phyloP scores from a whole-genome alignment of 2,113 vertebrate genomes.

The Deroptyus accipitrinus region DNA sequence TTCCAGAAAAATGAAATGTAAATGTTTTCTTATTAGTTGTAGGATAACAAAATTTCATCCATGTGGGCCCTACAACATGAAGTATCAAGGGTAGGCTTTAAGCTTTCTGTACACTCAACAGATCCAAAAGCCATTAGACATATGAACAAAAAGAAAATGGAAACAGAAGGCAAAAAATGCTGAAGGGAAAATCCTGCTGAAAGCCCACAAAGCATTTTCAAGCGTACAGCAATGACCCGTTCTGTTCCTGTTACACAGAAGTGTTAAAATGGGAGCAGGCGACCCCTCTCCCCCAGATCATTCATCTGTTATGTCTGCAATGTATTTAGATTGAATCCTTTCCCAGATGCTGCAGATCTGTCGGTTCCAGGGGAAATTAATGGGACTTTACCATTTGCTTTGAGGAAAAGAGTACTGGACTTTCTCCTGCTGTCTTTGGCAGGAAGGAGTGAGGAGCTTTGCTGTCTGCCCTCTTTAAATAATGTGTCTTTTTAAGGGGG shows the following conservation, averaged over 20 bases:
- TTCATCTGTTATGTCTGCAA: background rate
- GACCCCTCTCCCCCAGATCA: background rate
- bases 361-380: slow-evolving; percentile 35
- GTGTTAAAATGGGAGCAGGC: slow-evolving; percentile 25
- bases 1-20: background rate
- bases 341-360: slow-evolving; percentile 1
- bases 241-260: background rate
- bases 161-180: slow-evolving; percentile 2
- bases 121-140: slow-evolving; percentile 42
- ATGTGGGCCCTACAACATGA: background rate
- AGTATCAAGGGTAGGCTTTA: background rate
- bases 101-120: background rate
- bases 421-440: slow-evolving; percentile 51
- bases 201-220: slow-evolving; percentile 18
- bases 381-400: slow-evolving; percentile 51
- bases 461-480: slow-evolving; percentile 36
- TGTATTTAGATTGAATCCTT: slow-evolving; percentile 37
- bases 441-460: slow-evolving; percentile 18
- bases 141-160: slow-evolving; percentile 3
- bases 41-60: background rate
- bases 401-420: slow-evolving; percentile 42
- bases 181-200: slow-evolving; percentile 26
- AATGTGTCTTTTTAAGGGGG: background rate
- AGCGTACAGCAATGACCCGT: background rate
- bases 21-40: background rate